A percentile compares a stretch with the other conserved stretches of the same genome.
These are phyloP conservation scores for Hypsopygia costalis DNA, from an alignment of 2,888 invertebrate genomes.

Conservation along the genomic window DNA sequence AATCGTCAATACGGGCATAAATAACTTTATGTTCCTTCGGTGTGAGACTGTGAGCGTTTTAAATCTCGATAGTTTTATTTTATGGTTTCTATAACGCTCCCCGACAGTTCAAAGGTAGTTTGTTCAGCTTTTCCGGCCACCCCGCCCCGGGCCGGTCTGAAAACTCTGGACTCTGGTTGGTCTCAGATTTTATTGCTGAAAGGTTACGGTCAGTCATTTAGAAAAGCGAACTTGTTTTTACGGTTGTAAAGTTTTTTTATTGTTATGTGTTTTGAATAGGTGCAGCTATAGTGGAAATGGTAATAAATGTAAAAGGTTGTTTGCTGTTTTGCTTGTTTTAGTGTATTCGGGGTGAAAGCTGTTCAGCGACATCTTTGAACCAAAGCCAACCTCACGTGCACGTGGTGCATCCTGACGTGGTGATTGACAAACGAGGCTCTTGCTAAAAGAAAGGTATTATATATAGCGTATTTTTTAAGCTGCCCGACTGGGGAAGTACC, in stretches of 20 bases:
- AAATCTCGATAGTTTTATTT: neutral
- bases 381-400: too few species aligned
- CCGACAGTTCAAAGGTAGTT: neutral
- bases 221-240: neutral
- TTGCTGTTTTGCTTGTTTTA: neutral
- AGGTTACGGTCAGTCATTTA: neutral
- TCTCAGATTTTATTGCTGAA: neutral
- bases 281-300: neutral
- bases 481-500: too few species aligned
- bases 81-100: neutral
- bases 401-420: too few species aligned
- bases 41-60: neutral
- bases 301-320: neutral
- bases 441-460: too few species aligned
- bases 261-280: neutral
- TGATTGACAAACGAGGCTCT: too few species aligned
- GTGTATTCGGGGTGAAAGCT: too few species aligned
- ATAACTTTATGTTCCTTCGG: neutral
- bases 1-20: neutral
- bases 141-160: neutral
- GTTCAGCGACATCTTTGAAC: too few species aligned
- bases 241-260: neutral
- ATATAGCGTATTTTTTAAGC: too few species aligned
- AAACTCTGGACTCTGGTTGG: too few species aligned
- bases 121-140: neutral